Conservation (phyloP, 2,113 vertebrate species). For the Eupsittula cactorum region DNA sequence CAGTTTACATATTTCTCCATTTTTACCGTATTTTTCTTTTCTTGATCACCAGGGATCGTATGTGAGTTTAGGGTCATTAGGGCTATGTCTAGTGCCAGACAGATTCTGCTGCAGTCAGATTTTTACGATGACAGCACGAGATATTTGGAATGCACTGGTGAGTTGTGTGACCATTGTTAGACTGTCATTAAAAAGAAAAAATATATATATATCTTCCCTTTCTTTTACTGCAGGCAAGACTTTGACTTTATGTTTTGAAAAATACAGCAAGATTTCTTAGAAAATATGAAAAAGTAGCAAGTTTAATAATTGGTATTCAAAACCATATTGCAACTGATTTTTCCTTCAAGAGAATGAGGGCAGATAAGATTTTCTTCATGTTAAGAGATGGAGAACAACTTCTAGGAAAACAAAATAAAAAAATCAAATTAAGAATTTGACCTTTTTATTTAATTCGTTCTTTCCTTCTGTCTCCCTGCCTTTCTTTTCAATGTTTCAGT, state of each 20-base stretch:
- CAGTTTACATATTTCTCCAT: constrained; percentile 75
- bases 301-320: not conserved
- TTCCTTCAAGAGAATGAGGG: not conserved
- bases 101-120: constrained; percentile 68
- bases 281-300: not conserved
- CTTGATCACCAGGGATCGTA: constrained; percentile 73
- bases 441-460: constrained; percentile 43
- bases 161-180: constrained; percentile 68
- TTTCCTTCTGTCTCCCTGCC: not conserved
- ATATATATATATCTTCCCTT: not conserved
- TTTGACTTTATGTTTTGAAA: not conserved
- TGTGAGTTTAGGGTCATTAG: constrained; percentile 75
- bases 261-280: not conserved
- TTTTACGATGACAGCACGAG: constrained; percentile 81
- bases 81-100: constrained; percentile 70
- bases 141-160: constrained; percentile 78
- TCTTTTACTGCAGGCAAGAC: not conserved
- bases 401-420: constrained; percentile 44
- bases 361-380: not conserved
- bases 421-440: constrained; percentile 42
- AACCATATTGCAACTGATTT: not conserved
- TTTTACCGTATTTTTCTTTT: constrained; percentile 69
- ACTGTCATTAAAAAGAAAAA: constrained; percentile 44
- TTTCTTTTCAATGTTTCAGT: constrained; percentile 48
- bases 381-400: constrained; percentile 26